These are phyloP conservation scores for Patella vulgata DNA, from an alignment of 1,140 invertebrate species.

Conservation along the genomic window DNA sequence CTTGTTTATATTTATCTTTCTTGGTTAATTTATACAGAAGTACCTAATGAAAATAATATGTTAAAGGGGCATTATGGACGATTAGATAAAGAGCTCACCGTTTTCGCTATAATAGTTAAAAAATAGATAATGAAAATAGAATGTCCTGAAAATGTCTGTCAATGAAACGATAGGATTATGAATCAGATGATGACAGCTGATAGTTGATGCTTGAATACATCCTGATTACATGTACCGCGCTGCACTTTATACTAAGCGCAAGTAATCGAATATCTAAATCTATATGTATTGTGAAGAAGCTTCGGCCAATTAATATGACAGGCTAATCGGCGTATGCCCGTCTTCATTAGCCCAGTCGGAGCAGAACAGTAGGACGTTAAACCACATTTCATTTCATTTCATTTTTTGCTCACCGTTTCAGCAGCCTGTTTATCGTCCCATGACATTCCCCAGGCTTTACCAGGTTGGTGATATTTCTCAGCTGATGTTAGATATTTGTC, in stretches of 20 bases:
- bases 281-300: too few relatives aligned
- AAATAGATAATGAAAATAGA: too few relatives aligned
- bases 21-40: conserved; percentile 49
- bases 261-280: too few relatives aligned
- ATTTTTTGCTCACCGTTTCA: conserved; percentile 7
- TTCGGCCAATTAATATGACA: background rate
- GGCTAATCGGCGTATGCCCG: too few relatives aligned
- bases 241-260: too few relatives aligned
- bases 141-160: too few relatives aligned
- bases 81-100: too few relatives aligned
- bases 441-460: conserved; percentile 64
- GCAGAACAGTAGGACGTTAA: too few relatives aligned
- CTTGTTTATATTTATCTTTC: conserved; percentile 38
- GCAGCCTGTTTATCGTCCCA: conserved; percentile 74
- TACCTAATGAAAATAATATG: conserved; percentile 28
- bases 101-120: too few relatives aligned
- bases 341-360: too few relatives aligned
- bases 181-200: background rate
- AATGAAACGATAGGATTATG: background rate
- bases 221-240: too few relatives aligned
- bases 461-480: conserved; percentile 56
- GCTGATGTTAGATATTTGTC: conserved; percentile 70
- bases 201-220: background rate
- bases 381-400: background rate
- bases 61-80: too few relatives aligned